Evolutionary conservation across 2,797 vertebrate genomes (phyloP).

Genomic region (Florisuga fusca): DNA sequence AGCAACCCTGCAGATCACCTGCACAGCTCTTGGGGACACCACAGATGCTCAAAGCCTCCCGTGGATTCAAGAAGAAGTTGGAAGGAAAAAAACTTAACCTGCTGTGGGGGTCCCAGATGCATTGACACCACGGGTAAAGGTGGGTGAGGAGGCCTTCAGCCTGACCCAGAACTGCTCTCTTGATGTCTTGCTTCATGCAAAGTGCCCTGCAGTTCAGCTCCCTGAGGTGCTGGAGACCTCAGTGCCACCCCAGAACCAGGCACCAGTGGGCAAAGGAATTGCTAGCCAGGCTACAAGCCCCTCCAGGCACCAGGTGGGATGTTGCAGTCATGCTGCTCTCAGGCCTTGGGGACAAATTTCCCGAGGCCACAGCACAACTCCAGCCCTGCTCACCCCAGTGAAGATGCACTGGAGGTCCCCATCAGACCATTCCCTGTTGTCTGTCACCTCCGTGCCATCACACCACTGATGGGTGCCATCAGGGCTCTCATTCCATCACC

Average conservation of each 20-base stretch:
- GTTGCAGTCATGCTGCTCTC: not conserved
- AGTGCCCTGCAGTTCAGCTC: not conserved
- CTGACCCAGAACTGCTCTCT: not conserved
- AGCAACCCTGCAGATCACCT: fast-evolving
- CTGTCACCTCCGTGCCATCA: not conserved
- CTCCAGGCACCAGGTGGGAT: not conserved
- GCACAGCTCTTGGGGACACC: not conserved
- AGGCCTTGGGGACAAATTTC: not conserved
- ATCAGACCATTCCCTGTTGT: not conserved
- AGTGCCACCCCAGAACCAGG: not conserved
- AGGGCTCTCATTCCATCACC: not conserved
- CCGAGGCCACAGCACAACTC: no score
- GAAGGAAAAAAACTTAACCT: fast-evolving
- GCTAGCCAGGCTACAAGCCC: not conserved
- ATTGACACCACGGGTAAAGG: not conserved
- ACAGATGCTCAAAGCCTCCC: not conserved
- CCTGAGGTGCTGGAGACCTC: not conserved
- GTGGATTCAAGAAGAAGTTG: not conserved
- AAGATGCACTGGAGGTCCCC: not conserved
- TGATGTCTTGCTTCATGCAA: not conserved
- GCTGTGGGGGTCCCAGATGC: not conserved
- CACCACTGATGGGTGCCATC: fast-evolving
- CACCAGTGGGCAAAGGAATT: not conserved
- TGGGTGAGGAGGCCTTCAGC: not conserved
- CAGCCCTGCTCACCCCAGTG: fast-evolving